Evolutionary conservation across 2,797 vertebrate species (phyloP).

Genomic region (Eleutherodactylus coqui): DNA sequence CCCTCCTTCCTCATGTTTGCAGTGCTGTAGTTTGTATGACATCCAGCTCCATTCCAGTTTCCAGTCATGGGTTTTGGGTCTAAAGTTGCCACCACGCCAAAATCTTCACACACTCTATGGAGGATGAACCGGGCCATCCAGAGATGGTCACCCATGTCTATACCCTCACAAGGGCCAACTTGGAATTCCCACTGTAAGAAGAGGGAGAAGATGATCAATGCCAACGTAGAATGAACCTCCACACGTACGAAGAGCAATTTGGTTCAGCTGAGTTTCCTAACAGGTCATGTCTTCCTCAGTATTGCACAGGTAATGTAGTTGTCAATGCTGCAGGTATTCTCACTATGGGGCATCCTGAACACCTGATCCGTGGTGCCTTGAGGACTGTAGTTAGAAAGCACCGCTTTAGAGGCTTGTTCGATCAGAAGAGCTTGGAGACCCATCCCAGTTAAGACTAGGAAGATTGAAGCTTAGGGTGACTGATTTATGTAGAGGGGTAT

Average conservation of each 20-base stretch:
- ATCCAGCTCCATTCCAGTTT: slow-evolving; percentile 87
- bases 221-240: background rate
- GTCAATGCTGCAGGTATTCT: no score
- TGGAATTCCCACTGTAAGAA: slow-evolving; percentile 88
- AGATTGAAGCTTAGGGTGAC: no score
- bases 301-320: no score
- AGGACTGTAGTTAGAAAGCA: no score
- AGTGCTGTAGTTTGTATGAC: slow-evolving; percentile 90
- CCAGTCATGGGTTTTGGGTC: slow-evolving; percentile 87
- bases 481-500: no score
- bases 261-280: no score
- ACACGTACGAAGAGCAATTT: no score
- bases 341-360: no score
- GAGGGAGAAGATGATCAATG: background rate
- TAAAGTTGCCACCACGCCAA: slow-evolving; percentile 82
- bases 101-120: slow-evolving; percentile 88
- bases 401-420: no score
- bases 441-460: no score
- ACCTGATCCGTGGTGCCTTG: no score
- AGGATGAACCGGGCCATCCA: slow-evolving; percentile 88
- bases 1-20: slow-evolving; percentile 79
- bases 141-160: slow-evolving; percentile 86
- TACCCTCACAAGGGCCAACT: slow-evolving; percentile 85
- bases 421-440: background rate
- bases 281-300: no score